Evolutionary conservation across 2,797 vertebrate species (phyloP).

Genomic region (Pampus argenteus): DNA sequence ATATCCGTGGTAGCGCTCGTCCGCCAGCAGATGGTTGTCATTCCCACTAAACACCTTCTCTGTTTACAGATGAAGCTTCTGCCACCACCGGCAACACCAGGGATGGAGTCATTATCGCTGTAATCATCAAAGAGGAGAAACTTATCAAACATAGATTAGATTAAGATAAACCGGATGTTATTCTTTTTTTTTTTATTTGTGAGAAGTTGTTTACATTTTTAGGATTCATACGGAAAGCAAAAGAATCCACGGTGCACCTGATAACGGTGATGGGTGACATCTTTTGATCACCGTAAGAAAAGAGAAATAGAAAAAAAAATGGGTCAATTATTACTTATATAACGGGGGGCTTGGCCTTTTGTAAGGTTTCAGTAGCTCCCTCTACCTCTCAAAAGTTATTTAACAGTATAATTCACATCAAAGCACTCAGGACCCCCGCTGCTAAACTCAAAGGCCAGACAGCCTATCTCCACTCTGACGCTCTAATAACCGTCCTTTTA

Average conservation of each 20-base stretch:
- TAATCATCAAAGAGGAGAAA: not conserved
- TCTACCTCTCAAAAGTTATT: constrained; percentile 90
- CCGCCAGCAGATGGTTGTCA: not conserved
- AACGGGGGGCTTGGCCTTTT: constrained; percentile 76
- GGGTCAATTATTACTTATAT: constrained; percentile 81
- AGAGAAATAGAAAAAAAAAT: constrained; percentile 56
- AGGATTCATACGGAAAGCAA: too few species aligned
- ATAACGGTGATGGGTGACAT: not conserved
- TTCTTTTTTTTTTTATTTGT: not conserved
- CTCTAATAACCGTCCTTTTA: constrained; percentile 93
- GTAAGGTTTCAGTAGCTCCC: constrained; percentile 82
- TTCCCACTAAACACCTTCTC: not conserved
- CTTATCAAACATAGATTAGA: not conserved
- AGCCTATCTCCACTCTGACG: constrained; percentile 84
- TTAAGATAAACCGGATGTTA: not conserved
- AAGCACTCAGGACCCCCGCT: constrained; percentile 88
- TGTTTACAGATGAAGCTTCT: not conserved
- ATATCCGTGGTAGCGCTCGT: not conserved
- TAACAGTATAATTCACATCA: constrained; percentile 92
- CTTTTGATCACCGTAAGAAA: constrained; percentile 3
- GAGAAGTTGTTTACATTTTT: too few species aligned
- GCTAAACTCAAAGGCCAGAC: constrained; percentile 89
- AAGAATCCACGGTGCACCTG: too few species aligned
- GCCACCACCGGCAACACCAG: not conserved
- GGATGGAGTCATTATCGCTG: too few species aligned